These are phyloP conservation scores for Lepidochrysops patricia DNA, from an alignment of 2,888 invertebrate genomes.

Conservation along the genomic window DNA sequence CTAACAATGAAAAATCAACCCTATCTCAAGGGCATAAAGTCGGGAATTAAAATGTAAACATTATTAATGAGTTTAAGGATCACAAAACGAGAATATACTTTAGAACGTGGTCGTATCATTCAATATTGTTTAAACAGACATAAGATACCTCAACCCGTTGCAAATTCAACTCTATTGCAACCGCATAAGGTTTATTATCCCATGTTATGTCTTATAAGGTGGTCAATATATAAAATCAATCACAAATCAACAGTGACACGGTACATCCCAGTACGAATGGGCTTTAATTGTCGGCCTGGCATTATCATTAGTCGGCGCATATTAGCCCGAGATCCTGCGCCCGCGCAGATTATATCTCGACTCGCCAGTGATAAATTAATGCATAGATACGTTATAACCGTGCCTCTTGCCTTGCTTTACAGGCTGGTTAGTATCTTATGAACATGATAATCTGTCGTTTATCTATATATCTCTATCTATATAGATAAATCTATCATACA, in stretches of 20 bases:
- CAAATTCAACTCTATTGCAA: neutral
- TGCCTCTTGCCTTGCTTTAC: too few relatives aligned
- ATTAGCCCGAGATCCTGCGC: slow-evolving; percentile 27
- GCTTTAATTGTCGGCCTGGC: slow-evolving; percentile 54
- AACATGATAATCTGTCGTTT: too few relatives aligned
- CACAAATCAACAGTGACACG: slow-evolving; percentile 63
- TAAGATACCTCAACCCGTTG: neutral
- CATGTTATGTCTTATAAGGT: neutral
- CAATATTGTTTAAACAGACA: slow-evolving; percentile 19
- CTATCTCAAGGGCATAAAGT: neutral
- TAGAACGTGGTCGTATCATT: slow-evolving; percentile 19
- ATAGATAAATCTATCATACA: too few relatives aligned
- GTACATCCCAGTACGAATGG: slow-evolving; percentile 53
- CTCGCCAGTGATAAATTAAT: too few relatives aligned
- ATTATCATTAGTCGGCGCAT: slow-evolving; percentile 45
- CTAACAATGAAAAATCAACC: neutral
- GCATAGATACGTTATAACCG: too few relatives aligned
- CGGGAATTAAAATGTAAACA: neutral
- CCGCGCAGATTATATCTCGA: slow-evolving; percentile 44
- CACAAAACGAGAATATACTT: slow-evolving; percentile 17
- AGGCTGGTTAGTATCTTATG: too few relatives aligned
- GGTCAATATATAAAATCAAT: slow-evolving; percentile 52
- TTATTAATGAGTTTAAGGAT: slow-evolving; percentile 13
- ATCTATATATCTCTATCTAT: too few relatives aligned
- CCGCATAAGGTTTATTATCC: neutral